Base-by-base conservation (phyloP, 2,888 invertebrate genomes). In the Nebria salina region DNA sequence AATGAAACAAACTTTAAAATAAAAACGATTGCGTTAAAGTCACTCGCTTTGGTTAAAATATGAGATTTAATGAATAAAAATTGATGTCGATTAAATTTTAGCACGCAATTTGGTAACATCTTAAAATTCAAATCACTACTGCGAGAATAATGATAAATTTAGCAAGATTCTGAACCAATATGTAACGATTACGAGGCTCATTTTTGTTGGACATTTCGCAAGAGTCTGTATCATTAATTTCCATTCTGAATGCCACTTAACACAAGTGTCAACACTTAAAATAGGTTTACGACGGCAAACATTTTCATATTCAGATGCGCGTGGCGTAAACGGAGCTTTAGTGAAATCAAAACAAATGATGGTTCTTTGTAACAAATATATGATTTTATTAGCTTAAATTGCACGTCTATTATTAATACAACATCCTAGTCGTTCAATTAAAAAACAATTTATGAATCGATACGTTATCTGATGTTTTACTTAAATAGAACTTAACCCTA, bases 401-500 rank as follows among this genome's bases (percentile, higher is more conserved):
- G 20, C 20, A 20, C 20, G 20, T 20, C 20, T 20, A 20, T 20
- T 20, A 20, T 20, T 20, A 20, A 20, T 20, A 20, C 20, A 20
- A 20, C 20, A 20, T 20, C 20, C 20, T 65, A 15, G 66, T 66
- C 7, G 70, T 70, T 70, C 80, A 80, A 80, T 80, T 80, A 80
- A 75, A 80, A 80, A 80, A 80, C 80, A 80, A 80, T 80, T 80
- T 80, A 75, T 75, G 75, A 80, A 80, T 80, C 80, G 80, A 80
- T 75, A 64, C 64, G 72, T 80, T 80, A 80, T 80, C 80, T 80
- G 80, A 80, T 80, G 75, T 72, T 80, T 80, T 80, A 80, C 80
- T 80, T 80, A 80, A 80, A 80, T 80, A 80, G 80, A 80, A 80
- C 80, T 80, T 80, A 80, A 80, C 72, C 75, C 75, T 75, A 80